phyloP scores from a whole-genome alignment of 2,113 vertebrate genomes.

The Psephotus haematonotus region DNA sequence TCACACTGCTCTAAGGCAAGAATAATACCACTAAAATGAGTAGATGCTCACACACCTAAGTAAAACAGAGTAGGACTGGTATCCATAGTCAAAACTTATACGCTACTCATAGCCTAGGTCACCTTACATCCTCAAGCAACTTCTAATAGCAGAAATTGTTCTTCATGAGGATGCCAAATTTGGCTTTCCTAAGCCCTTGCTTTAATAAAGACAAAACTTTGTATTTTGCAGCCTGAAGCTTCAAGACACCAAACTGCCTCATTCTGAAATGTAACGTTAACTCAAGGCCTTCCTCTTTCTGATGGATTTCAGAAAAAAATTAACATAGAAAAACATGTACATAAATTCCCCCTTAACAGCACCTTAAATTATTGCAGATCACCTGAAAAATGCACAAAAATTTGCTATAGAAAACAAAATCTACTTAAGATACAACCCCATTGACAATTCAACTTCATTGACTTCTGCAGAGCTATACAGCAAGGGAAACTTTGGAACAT shows the following conservation, averaged over 20 bases:
- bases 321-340: not conserved
- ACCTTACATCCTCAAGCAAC: not conserved
- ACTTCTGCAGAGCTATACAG: not conserved
- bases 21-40: not conserved
- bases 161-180: not conserved
- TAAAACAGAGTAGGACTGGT: not conserved
- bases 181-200: not conserved
- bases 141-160: not conserved
- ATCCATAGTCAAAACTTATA: fast-evolving
- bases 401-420: not conserved
- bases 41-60: not conserved
- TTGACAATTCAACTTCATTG: not conserved
- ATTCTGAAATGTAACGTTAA: not conserved
- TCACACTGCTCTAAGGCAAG: not conserved
- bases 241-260: not conserved
- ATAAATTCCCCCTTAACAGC: not conserved
- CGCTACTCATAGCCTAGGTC: not conserved
- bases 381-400: not conserved
- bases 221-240: not conserved
- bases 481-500: not conserved
- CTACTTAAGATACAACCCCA: not conserved
- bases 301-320: not conserved
- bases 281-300: not conserved
- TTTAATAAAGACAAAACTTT: not conserved
- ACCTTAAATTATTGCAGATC: not conserved